Conservation (phyloP, 1,140 invertebrate genomes). For the Sarcophaga bullata region DNA sequence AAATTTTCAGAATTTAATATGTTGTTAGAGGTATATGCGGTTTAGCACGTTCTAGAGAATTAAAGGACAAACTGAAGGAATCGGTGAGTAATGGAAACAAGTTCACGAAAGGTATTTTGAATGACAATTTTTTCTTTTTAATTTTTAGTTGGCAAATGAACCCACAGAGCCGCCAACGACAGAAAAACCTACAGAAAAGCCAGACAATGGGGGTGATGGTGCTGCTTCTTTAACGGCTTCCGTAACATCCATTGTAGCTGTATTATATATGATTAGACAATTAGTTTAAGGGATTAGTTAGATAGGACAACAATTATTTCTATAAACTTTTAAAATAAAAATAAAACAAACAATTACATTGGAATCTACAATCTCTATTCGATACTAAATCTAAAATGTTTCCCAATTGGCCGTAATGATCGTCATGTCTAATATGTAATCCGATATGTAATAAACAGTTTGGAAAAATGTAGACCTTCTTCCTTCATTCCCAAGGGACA, state of each 20-base stretch:
- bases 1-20: no score
- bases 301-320: background rate
- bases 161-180: slow-evolving; percentile 10
- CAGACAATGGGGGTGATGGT: slow-evolving; percentile 23
- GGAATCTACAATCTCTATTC: no score
- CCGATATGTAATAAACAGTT: no score
- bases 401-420: no score
- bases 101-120: slow-evolving; percentile 41
- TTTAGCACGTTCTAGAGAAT: slow-evolving; percentile 48
- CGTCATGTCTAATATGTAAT: no score
- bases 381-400: no score
- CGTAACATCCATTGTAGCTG: slow-evolving; percentile 48
- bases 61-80: slow-evolving; percentile 47
- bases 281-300: slow-evolving; percentile 12
- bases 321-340: no score
- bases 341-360: no score
- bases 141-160: slow-evolving; percentile 53
- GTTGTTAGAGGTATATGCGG: no score
- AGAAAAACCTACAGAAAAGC: background rate
- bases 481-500: no score
- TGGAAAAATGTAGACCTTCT: no score
- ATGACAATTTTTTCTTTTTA: background rate
- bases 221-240: background rate
- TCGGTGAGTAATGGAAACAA: slow-evolving; percentile 26
- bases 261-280: slow-evolving; percentile 45